These are phyloP conservation scores for Cenopis cana DNA, from an alignment of 2,888 invertebrate species.

Conservation along the genomic window DNA sequence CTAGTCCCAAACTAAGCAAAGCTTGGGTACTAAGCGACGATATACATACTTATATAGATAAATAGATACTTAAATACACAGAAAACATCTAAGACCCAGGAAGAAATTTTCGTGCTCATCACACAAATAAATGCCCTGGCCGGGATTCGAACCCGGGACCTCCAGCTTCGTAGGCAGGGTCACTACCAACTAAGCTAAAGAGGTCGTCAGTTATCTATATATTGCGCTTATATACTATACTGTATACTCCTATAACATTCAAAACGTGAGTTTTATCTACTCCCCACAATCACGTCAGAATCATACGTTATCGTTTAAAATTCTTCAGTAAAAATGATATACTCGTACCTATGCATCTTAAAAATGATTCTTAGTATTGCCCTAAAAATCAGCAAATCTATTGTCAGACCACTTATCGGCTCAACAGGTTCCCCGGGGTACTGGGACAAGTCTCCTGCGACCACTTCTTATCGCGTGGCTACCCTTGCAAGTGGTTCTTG, in stretches of 20 bases:
- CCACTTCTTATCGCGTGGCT: constrained; percentile 26
- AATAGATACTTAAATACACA: too few relatives aligned
- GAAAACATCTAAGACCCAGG: too few relatives aligned
- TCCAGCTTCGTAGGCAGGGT: too few relatives aligned
- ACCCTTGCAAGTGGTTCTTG: constrained; percentile 23
- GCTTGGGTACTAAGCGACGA: too few relatives aligned
- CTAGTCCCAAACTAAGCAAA: too few relatives aligned
- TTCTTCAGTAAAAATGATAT: constrained; percentile 3
- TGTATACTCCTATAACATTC: not conserved
- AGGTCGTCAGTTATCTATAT: too few relatives aligned
- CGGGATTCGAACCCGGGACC: too few relatives aligned
- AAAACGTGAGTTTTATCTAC: not conserved
- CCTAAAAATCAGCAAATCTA: constrained; percentile 19
- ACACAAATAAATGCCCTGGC: too few relatives aligned
- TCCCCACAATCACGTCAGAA: not conserved
- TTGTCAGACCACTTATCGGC: constrained; percentile 4
- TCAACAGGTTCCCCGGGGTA: constrained; percentile 22
- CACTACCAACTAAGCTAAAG: too few relatives aligned
- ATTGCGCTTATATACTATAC: too few relatives aligned
- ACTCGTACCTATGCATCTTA: not conserved
- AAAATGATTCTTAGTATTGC: constrained; percentile 7
- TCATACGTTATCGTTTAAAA: not conserved
- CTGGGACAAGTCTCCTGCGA: constrained; percentile 20
- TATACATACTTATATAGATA: too few relatives aligned
- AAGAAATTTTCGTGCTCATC: too few relatives aligned